Base-by-base conservation (phyloP, 2,797 vertebrate genomes). In the Cottoperca gobio region DNA sequence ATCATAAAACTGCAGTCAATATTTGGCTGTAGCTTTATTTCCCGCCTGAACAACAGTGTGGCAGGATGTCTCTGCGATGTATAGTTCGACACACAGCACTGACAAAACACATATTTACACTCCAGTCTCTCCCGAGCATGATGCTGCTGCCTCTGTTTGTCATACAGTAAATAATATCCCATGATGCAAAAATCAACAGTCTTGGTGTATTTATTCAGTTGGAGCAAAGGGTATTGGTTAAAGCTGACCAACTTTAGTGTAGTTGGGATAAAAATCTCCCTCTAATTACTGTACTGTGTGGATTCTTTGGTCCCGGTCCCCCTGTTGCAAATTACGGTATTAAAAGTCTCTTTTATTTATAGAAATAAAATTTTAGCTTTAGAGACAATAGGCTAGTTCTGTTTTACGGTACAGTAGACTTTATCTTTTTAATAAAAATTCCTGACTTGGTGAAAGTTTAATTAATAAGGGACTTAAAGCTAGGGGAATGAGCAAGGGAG, bases 401-500 rank as follows among this genome's bases (percentile, higher is more conserved):
- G 83, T 91, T 94, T 93, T 91, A 93, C 71, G 88, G 85, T 84
- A 91, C 86, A 78, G 91, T 83, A 91, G 88, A 92, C 92, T 94
- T 93, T 93, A 93, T 94, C 93, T 92, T 94, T 95, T 92, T 93
- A 93, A 93, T 91, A 94, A 94, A 94, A 94, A 92, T 55, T 88
- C 85, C 90, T 87, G 90, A 95, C 91, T 95, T 95, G 92, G 92
- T 93, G 93, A 94, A 95, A 94, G 94, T 96, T 95, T 95, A 95
- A 95, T 95, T 95, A 95, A 95, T 95, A 95, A 94, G 92, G 91
- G 91, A 94, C 93, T 94, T 95, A 94, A 95, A 94, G 93, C 90
- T 79, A 87, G 67, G 80, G 87, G 89, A 93, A 93, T 93, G 92
- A 92, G 88, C 93, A 91, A 91, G 92, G 93, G 93, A 95, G 90